Percentiles rank a stretch among this genome's conserved stretches.
Conservation (phyloP, 92 coral and sea anemone genomes). For the Siderastrea siderea region DNA sequence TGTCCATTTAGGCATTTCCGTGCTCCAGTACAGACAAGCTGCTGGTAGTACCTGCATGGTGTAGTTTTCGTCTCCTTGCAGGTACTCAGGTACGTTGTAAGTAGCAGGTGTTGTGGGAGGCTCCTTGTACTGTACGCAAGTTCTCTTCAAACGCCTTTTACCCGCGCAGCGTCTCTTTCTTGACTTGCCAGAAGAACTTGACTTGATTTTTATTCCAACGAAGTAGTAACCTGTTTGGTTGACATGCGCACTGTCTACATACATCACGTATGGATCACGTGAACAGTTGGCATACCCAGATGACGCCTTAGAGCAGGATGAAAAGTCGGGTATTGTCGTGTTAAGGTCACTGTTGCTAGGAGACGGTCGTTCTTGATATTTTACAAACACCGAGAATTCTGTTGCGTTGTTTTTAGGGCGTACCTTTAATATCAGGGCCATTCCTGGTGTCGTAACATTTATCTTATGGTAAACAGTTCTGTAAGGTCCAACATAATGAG, state of each 20-base stretch:
- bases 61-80: constrained; percentile 24
- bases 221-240: constrained; percentile 21
- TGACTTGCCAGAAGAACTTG: not conserved
- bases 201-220: constrained; percentile 9
- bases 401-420: constrained; percentile 48
- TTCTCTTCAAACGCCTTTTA: constrained; percentile 17
- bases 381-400: constrained; percentile 22
- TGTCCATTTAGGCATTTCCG: constrained; percentile 42
- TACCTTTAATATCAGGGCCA: constrained; percentile 47
- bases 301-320: constrained; percentile 1
- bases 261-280: constrained; percentile 30
- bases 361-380: constrained; percentile 42
- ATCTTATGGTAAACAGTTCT: constrained; percentile 59
- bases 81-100: not conserved
- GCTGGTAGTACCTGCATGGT: constrained; percentile 53
- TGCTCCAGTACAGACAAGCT: constrained; percentile 70
- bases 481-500: constrained; percentile 24
- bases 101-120: constrained; percentile 3
- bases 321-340: constrained; percentile 29
- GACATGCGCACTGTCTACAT: constrained; percentile 28
- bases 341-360: constrained; percentile 21
- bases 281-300: constrained; percentile 34
- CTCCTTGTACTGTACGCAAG: constrained; percentile 38
- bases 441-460: constrained; percentile 17
- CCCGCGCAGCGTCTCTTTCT: constrained; percentile 18